Percentiles rank a stretch among this genome's conserved stretches.
Conservation (phyloP, 2,797 vertebrate genomes). For the Sebastes hopkinsi region DNA sequence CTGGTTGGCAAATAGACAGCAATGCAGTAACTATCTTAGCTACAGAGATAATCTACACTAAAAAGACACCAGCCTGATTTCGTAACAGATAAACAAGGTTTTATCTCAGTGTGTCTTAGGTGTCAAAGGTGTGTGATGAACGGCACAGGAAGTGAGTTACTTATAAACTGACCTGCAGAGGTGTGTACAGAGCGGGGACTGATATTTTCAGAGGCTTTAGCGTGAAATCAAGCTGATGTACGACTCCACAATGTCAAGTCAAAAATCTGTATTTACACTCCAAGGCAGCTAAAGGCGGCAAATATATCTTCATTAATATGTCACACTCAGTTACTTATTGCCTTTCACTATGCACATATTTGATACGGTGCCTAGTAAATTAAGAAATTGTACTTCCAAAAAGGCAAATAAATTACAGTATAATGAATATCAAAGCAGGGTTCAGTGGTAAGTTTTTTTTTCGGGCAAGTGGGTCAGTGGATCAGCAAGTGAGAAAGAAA, state of each 20-base stretch:
- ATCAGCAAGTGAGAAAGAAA: too few species aligned
- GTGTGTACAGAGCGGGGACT: background rate
- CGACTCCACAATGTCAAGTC: background rate
- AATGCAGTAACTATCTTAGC: background rate
- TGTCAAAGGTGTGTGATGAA: constrained; percentile 4
- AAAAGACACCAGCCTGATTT: constrained; percentile 12
- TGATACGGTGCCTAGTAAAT: background rate
- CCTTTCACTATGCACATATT: background rate
- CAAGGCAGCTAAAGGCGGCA: background rate
- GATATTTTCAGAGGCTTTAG: background rate
- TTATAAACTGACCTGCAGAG: background rate
- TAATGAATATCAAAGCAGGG: background rate
- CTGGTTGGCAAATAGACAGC: background rate
- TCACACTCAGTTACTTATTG: constrained; percentile 30
- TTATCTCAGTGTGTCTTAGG: constrained; percentile 13
- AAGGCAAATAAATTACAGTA: background rate
- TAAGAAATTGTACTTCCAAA: background rate
- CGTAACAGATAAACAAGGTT: background rate
- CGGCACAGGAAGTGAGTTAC: constrained; percentile 5
- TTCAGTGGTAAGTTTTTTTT: background rate
- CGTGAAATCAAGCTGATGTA: background rate
- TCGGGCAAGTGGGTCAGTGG: too few species aligned
- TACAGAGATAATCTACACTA: background rate
- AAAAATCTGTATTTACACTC: background rate
- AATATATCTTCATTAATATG: constrained; percentile 7